phyloP scores from a whole-genome alignment of 2,888 invertebrate species.

The Hetaerina titia region DNA sequence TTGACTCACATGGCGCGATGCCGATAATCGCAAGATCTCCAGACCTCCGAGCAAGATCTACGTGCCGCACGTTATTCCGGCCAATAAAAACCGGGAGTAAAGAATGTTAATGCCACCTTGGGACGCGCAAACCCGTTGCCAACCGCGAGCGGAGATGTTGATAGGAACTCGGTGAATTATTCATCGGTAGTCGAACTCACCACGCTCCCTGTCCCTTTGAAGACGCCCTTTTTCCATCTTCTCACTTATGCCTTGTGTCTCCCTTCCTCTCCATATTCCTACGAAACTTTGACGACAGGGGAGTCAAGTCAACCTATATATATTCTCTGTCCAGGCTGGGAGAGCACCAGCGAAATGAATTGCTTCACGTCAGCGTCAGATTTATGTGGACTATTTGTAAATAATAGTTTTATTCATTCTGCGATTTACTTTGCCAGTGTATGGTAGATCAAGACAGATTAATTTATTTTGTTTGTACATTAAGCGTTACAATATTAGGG shows the following conservation, averaged over 20 bases:
- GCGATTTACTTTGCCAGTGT: no score
- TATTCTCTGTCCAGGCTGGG: neutral
- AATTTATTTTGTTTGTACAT: no score
- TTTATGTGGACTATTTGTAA: no score
- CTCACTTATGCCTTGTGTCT: neutral
- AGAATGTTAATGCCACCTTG: neutral
- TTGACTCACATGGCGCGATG: neutral
- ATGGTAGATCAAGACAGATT: no score
- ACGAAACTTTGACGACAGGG: no score
- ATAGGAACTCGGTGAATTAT: slow-evolving; percentile 16
- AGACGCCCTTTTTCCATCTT: neutral
- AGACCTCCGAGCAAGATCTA: neutral
- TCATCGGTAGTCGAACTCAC: slow-evolving; percentile 24
- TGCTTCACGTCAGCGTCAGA: neutral
- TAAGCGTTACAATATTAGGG: no score
- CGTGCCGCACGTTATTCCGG: neutral
- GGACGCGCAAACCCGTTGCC: neutral
- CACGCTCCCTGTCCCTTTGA: neutral
- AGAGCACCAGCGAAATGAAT: neutral
- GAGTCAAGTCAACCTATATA: neutral
- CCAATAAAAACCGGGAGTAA: neutral
- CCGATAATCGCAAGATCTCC: neutral
- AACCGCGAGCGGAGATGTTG: neutral
- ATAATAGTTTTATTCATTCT: no score
- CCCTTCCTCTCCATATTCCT: neutral